Evolutionary conservation across 1,140 invertebrate genomes (phyloP).

Genomic region (Linepithema humile): DNA sequence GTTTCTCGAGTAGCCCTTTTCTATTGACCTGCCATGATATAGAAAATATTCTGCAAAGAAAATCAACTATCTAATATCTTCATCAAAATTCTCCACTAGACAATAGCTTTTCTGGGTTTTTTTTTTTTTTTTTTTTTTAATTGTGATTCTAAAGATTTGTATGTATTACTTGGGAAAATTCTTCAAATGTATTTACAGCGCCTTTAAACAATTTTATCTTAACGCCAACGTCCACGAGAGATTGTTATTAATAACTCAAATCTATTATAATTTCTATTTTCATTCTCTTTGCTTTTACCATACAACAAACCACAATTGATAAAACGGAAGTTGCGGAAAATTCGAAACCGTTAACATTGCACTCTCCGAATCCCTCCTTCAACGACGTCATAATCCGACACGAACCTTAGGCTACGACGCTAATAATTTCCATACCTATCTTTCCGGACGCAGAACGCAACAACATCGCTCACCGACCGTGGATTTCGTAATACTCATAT

Average conservation of each 20-base stretch:
- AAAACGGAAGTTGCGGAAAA: slow-evolving; percentile 5
- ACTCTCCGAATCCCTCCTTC: not conserved
- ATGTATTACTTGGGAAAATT: too few relatives aligned
- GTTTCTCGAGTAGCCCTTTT: slow-evolving; percentile 3
- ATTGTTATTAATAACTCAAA: not conserved
- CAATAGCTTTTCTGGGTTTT: not conserved
- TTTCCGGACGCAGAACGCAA: not conserved
- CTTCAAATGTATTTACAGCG: too few relatives aligned
- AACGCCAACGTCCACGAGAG: not conserved
- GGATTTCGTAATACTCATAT: slow-evolving; percentile 22
- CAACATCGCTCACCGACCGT: not conserved
- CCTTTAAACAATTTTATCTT: not conserved
- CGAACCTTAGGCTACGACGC: slow-evolving; percentile 8
- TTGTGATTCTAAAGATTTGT: too few relatives aligned
- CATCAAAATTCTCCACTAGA: not conserved
- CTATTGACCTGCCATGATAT: not conserved
- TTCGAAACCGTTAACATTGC: not conserved
- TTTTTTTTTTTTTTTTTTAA: not conserved
- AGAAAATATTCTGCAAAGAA: not conserved
- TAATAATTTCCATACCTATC: slow-evolving; percentile 32
- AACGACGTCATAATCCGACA: slow-evolving; percentile 25
- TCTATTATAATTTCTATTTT: not conserved
- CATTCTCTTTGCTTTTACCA: not conserved
- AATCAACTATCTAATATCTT: not conserved
- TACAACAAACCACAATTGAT: not conserved